phyloP scores from a whole-genome alignment of 2,888 invertebrate species.

The Phalangium opilio region DNA sequence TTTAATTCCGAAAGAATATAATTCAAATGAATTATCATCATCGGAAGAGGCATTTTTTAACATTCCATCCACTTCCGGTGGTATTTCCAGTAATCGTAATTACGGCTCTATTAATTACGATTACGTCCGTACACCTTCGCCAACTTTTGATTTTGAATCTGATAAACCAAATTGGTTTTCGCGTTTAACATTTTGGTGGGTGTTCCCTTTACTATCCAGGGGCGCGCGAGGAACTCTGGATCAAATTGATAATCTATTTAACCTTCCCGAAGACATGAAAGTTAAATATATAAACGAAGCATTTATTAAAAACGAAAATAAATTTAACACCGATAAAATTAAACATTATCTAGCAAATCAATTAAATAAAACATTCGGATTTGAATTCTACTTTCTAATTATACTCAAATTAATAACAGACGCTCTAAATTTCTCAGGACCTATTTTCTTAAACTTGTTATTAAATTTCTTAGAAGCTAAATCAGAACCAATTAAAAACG shows the following conservation, averaged over 20 bases:
- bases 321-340: not conserved
- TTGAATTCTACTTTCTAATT: conserved; percentile 70
- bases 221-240: not conserved
- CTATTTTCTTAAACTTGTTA: conserved; percentile 65
- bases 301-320: too few species aligned
- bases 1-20: too few species aligned
- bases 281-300: not conserved
- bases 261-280: not conserved
- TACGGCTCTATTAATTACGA: too few species aligned
- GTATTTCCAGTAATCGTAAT: too few species aligned
- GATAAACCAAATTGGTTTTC: too few species aligned
- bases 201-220: too few species aligned
- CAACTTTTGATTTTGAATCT: too few species aligned
- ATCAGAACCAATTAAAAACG: conserved; percentile 39
- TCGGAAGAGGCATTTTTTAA: too few species aligned
- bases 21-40: too few species aligned
- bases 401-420: conserved; percentile 67
- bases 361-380: conserved; percentile 57
- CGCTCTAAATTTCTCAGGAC: conserved; percentile 69
- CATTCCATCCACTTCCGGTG: too few species aligned
- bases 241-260: not conserved
- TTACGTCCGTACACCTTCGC: too few species aligned
- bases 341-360: conserved; percentile 40
- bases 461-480: conserved; percentile 61
- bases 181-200: too few species aligned